These are phyloP conservation scores for Eugnorisma glareosa DNA, from an alignment of 2,888 invertebrate species.

Conservation along the genomic window DNA sequence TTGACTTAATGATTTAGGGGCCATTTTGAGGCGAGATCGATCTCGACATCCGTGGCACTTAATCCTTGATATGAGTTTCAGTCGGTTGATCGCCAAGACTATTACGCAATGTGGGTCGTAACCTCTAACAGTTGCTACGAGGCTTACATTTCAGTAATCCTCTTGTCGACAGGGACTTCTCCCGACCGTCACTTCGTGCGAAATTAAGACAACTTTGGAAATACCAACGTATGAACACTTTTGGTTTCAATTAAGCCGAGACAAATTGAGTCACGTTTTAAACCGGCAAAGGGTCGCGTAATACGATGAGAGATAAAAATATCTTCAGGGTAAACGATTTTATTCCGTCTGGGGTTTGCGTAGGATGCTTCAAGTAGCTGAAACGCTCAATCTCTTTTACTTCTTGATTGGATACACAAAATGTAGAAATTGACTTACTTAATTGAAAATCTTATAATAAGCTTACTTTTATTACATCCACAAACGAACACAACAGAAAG, in stretches of 20 bases:
- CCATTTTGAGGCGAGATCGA: constrained; percentile 69
- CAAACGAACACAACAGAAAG: not conserved
- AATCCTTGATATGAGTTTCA: constrained; percentile 82
- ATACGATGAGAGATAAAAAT: constrained; percentile 62
- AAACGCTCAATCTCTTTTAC: constrained; percentile 37
- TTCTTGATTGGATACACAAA: constrained; percentile 38
- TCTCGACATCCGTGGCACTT: constrained; percentile 68
- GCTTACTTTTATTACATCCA: not conserved
- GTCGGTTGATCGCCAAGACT: constrained; percentile 73
- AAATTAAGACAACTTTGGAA: constrained; percentile 67
- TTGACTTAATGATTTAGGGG: constrained; percentile 71
- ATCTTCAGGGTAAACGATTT: constrained; percentile 59
- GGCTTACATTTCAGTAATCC: constrained; percentile 77
- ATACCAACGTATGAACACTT: constrained; percentile 64
- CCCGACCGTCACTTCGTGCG: constrained; percentile 50
- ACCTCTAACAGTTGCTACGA: constrained; percentile 66
- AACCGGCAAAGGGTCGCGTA: constrained; percentile 56
- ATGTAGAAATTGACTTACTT: not conserved
- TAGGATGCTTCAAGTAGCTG: constrained; percentile 37
- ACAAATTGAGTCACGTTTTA: constrained; percentile 60
- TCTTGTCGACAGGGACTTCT: constrained; percentile 71
- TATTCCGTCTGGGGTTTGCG: constrained; percentile 45
- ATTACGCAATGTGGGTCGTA: constrained; percentile 69
- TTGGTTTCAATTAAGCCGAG: constrained; percentile 67
- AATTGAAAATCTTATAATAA: constrained; percentile 20